phyloP scores from a whole-genome alignment of 1,140 invertebrate species.

The Archegozetes longisetosus region DNA sequence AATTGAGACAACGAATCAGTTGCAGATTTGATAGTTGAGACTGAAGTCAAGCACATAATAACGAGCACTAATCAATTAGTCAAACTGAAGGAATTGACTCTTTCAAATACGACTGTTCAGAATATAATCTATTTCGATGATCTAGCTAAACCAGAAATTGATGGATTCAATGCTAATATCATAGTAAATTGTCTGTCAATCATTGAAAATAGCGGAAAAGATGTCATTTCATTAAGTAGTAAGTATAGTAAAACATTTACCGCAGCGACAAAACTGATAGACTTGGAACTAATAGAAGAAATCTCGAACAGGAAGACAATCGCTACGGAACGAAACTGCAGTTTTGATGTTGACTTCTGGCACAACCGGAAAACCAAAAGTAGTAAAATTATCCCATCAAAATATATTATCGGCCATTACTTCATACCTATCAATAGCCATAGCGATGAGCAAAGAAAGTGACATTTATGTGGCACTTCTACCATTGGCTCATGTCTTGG shows the following conservation, averaged over 20 bases:
- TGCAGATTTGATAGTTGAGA: conserved; percentile 46
- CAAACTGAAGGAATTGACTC: conserved; percentile 35
- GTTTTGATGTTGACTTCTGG: conserved; percentile 95
- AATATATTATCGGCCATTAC: conserved; percentile 79
- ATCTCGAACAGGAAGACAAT: too few species aligned
- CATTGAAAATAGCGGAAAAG: not conserved
- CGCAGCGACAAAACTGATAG: too few species aligned
- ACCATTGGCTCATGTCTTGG: conserved; percentile 92
- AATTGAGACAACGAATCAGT: too few species aligned
- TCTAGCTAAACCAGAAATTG: not conserved
- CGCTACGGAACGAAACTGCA: conserved; percentile 64
- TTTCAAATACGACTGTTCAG: not conserved
- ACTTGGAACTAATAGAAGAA: not conserved
- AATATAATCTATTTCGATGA: conserved; percentile 18
- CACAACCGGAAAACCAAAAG: conserved; percentile 75
- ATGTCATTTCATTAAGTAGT: not conserved
- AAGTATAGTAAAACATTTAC: too few species aligned
- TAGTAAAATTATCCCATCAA: conserved; percentile 52
- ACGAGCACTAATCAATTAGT: conserved; percentile 63
- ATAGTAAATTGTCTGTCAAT: conserved; percentile 3
- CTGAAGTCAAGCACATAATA: conserved; percentile 50
- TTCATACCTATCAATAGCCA: conserved; percentile 43
- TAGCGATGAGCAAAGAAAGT: not conserved
- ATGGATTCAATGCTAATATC: not conserved
- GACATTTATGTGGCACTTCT: conserved; percentile 43